Base-by-base conservation (phyloP, 2,797 vertebrate genomes). In the Crypturellus tataupa region DNA sequence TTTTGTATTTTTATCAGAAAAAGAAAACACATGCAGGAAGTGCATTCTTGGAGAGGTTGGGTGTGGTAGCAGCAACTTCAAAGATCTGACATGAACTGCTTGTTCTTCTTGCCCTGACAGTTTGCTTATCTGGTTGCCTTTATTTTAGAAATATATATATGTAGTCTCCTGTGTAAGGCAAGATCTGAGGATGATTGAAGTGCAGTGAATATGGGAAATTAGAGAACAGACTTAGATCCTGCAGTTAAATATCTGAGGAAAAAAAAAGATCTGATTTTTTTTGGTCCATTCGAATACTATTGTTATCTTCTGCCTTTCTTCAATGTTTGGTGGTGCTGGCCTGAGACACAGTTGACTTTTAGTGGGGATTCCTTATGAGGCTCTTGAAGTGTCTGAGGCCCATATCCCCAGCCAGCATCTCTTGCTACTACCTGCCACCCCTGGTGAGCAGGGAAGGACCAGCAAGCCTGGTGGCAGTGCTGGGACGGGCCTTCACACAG, bases 1-100 rank as follows among this genome's bases (percentile, higher is more conserved):
- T 70, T 88, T 91, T 70, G 18, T 84, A 58, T 90, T 93, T 94
- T 87, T 77, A 78, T 94, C 87, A 80, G 80, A 72, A 94, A 85
- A 77, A 14, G 24, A 89, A 93, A 81, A 10, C 51, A 4, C 5
- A 59, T 51, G 44, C 85, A 86, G 89, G 87, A 93, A 94, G 53
- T 46, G 14, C 2, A 0, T 70, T 93, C 49, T 87, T 90, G 51
- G 70, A 85, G 77, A 73, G 31, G 4, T 0, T 87, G 93, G 85
- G 73, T 78, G 91, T 93, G 80, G 89, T 55, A 37, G 46, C 64
- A 55, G 40, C 1, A 6, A 63, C 68, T 75, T 64, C 5, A 12
- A 80, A 86, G 73, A 64, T 42, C 60, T 0, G 0, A 68, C 53
- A 4, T 8, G n/a, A 93, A 56, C 33, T 82, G 44, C 75, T 91